Conservation (phyloP, 2,888 invertebrate genomes). For the Nymphalis polychloros region DNA sequence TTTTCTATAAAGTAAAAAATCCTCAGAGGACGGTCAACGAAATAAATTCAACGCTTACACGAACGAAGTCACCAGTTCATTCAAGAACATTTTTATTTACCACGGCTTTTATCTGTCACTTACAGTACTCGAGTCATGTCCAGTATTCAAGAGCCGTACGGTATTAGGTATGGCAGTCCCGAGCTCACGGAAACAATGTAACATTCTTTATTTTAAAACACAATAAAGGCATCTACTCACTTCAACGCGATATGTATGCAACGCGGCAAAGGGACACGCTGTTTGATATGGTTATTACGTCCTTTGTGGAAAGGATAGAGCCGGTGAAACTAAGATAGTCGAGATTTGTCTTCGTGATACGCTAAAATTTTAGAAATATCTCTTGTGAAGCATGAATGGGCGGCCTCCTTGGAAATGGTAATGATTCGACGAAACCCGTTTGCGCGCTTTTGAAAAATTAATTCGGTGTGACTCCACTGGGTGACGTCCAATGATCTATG, state of each 20-base stretch:
- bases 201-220: slow-evolving; percentile 75
- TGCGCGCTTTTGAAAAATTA: slow-evolving; percentile 55
- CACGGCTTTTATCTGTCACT: slow-evolving; percentile 23
- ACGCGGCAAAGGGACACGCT: slow-evolving; percentile 75
- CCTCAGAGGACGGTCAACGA: too few species aligned
- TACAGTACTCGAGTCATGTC: slow-evolving; percentile 41
- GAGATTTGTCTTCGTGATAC: slow-evolving; percentile 74
- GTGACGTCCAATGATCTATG: slow-evolving; percentile 49
- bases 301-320: slow-evolving; percentile 76
- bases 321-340: slow-evolving; percentile 64
- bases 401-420: slow-evolving; percentile 74
- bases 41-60: neutral
- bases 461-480: slow-evolving; percentile 67
- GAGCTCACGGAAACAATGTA: slow-evolving; percentile 72
- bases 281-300: slow-evolving; percentile 82
- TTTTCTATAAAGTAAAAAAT: too few species aligned
- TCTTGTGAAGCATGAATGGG: slow-evolving; percentile 50
- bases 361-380: slow-evolving; percentile 68
- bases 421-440: slow-evolving; percentile 68
- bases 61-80: neutral
- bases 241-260: slow-evolving; percentile 74
- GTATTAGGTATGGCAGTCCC: slow-evolving; percentile 70
- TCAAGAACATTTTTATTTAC: slow-evolving; percentile 15
- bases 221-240: slow-evolving; percentile 61
- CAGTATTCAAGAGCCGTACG: slow-evolving; percentile 58